phyloP scores from a whole-genome alignment of 2,113 vertebrate species.

The Vulpes lagopus region DNA sequence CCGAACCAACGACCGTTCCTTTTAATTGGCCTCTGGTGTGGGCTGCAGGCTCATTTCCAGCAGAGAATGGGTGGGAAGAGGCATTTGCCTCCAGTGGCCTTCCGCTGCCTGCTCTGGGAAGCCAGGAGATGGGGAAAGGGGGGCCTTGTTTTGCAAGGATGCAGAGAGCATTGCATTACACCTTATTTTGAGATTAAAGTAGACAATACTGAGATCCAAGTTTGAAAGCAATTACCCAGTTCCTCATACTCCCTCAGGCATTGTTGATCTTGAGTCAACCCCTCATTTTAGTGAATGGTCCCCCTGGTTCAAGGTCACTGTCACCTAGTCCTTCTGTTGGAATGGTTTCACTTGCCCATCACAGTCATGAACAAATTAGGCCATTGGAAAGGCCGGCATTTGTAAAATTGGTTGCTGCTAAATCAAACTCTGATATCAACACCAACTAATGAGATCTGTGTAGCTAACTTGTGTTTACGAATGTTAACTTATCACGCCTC shows the following conservation, averaged over 20 bases:
- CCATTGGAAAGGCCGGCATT: background rate
- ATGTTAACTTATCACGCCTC: background rate
- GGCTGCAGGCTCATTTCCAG: background rate
- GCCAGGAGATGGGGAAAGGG: background rate
- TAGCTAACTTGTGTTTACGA: background rate
- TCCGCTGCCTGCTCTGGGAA: background rate
- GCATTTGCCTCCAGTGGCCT: background rate
- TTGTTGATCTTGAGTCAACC: background rate
- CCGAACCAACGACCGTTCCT: background rate
- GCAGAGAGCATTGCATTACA: background rate
- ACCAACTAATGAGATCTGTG: background rate
- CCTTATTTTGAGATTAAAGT: background rate
- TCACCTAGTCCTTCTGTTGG: background rate
- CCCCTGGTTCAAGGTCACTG: conserved; percentile 12
- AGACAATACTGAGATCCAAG: conserved; percentile 23
- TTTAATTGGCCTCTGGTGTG: conserved; percentile 65
- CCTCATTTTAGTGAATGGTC: background rate
- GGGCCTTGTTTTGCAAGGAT: background rate
- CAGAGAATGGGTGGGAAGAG: background rate
- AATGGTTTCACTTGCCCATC: background rate
- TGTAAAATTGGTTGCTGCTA: background rate
- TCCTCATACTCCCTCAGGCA: conserved; percentile 50
- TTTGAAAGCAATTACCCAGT: conserved; percentile 21
- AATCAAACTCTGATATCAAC: background rate
- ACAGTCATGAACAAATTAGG: too few relatives aligned